Conservation (phyloP, 2,113 vertebrate species). For the Madoqua kirkii region DNA sequence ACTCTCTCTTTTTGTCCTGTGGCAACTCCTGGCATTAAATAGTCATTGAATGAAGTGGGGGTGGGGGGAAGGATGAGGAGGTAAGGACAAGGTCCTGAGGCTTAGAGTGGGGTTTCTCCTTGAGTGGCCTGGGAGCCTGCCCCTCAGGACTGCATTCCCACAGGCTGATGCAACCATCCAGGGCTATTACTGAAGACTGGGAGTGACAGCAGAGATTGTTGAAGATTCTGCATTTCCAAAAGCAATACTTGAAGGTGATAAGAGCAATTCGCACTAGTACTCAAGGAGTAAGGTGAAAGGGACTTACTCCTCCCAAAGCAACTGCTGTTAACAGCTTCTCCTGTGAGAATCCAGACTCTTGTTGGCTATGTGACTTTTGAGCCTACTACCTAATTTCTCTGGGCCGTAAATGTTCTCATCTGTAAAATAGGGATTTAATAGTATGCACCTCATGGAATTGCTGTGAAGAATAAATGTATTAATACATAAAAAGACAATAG, state of each 20-base stretch:
- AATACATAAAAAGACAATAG: not conserved
- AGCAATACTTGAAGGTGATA: fast-evolving
- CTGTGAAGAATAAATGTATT: no score
- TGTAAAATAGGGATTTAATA: not conserved
- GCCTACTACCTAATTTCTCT: not conserved
- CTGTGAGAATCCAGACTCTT: not conserved
- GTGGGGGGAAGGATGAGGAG: no score
- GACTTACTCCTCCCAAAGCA: no score
- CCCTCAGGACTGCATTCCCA: not conserved
- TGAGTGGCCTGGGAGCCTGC: not conserved
- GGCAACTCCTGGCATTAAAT: not conserved
- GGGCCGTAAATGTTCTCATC: not conserved
- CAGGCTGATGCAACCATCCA: not conserved
- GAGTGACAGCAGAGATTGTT: not conserved
- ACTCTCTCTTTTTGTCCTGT: not conserved
- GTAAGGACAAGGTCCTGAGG: not conserved
- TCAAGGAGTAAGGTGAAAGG: no score
- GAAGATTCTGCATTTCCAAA: not conserved
- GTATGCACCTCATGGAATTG: not conserved
- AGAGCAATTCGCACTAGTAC: not conserved
- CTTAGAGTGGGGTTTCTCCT: not conserved
- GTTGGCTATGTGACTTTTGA: not conserved
- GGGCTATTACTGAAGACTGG: not conserved
- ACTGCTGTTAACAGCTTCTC: not conserved
- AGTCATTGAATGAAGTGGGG: not conserved